Percentiles rank a stretch among this genome's conserved stretches.
Conservation (phyloP, 2,888 invertebrate species). For the Athetis lepigone region DNA sequence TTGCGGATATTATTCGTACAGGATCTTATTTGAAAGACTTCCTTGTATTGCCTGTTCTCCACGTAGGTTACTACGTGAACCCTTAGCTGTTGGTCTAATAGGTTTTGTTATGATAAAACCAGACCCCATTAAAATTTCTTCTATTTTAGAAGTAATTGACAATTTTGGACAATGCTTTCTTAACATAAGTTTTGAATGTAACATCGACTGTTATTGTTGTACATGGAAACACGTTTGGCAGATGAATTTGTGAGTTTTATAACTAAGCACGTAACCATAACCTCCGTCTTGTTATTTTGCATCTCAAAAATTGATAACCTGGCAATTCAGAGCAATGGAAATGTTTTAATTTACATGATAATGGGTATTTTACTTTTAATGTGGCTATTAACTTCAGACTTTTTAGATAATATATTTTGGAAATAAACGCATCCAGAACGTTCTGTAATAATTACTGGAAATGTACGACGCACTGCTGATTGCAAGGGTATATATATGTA, state of each 20-base stretch:
- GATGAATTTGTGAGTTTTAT: too few relatives aligned
- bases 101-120: not conserved
- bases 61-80: not conserved
- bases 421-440: not conserved
- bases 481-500: conserved; percentile 2
- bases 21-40: conserved; percentile 47
- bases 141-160: too few relatives aligned
- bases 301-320: not conserved
- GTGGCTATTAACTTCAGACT: not conserved
- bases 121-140: not conserved
- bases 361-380: not conserved
- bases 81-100: conserved; percentile 1
- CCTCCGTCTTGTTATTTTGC: not conserved
- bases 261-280: too few relatives aligned
- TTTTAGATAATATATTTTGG: not conserved
- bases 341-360: not conserved
- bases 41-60: conserved; percentile 25
- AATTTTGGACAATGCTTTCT: too few relatives aligned
- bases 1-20: conserved; percentile 54
- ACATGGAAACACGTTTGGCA: too few relatives aligned
- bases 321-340: not conserved
- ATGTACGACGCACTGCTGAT: not conserved
- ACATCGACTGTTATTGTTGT: too few relatives aligned
- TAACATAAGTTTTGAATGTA: too few relatives aligned
- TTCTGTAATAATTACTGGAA: not conserved